phyloP scores from a whole-genome alignment of 64 coral and sea anemone genomes.

The Trachythela sp. region DNA sequence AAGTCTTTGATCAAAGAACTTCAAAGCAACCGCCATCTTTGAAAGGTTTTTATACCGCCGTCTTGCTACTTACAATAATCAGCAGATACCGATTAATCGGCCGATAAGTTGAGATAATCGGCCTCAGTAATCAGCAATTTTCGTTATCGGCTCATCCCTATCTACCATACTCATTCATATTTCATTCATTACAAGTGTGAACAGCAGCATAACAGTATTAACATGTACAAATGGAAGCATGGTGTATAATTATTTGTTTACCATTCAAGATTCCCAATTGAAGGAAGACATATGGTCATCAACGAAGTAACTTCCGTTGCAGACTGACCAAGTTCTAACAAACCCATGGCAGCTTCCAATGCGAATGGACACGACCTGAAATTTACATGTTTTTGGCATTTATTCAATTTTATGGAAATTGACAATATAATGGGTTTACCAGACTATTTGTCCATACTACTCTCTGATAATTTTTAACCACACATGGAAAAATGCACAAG shows the following conservation, averaged over 20 bases:
- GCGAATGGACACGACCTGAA: slow-evolving; percentile 81
- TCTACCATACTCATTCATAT: neutral
- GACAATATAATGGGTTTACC: too few species aligned
- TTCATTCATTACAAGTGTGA: neutral
- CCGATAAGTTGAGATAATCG: too few species aligned
- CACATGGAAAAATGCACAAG: too few species aligned
- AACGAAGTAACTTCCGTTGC: slow-evolving; percentile 80
- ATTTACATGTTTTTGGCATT: neutral
- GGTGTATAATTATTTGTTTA: slow-evolving; percentile 40
- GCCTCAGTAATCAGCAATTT: too few species aligned
- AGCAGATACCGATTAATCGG: too few species aligned
- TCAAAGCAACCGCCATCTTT: too few species aligned
- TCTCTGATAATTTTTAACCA: too few species aligned
- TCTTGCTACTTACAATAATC: too few species aligned
- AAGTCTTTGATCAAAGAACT: too few species aligned
- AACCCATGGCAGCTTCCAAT: slow-evolving; percentile 68
- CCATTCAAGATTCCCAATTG: slow-evolving; percentile 65
- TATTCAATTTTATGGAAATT: neutral
- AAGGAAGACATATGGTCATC: slow-evolving; percentile 51
- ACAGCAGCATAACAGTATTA: neutral
- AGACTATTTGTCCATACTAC: too few species aligned
- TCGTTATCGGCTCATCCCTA: too few species aligned
- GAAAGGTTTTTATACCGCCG: too few species aligned
- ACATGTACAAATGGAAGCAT: neutral
- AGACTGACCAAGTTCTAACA: slow-evolving; percentile 72